Percentiles rank a stretch among this genome's conserved stretches.
These are phyloP conservation scores for Oncorhynchus gorbuscha DNA, from an alignment of 2,113 vertebrate genomes.

Conservation along the genomic window DNA sequence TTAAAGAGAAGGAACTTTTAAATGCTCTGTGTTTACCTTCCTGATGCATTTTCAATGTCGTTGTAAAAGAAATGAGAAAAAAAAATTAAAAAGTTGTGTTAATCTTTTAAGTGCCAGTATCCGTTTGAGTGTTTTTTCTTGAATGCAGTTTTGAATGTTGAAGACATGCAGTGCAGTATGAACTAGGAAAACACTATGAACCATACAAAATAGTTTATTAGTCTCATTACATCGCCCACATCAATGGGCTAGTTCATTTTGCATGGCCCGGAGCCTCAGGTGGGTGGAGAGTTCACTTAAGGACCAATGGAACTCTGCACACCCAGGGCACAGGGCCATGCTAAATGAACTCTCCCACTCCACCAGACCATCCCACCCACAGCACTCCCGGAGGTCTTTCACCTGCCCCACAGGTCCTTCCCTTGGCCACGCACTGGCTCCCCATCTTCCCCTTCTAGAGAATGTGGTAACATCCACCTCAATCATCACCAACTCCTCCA, in stretches of 20 bases:
- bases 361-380: conserved; percentile 7
- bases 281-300: too few relatives aligned
- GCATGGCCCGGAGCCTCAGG: background rate
- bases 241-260: background rate
- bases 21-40: conserved; percentile 60
- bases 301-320: too few relatives aligned
- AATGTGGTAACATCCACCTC: too few relatives aligned
- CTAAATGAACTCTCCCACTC: conserved; percentile 1
- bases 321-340: too few relatives aligned
- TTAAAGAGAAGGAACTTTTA: conserved; percentile 67
- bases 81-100: conserved; percentile 48
- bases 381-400: background rate
- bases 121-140: conserved; percentile 1
- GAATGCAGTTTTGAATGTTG: background rate
- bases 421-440: background rate
- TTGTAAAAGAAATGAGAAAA: conserved; percentile 71
- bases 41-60: conserved; percentile 69
- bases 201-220: conserved; percentile 44
- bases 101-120: conserved; percentile 63
- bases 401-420: background rate
- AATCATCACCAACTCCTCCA: too few relatives aligned
- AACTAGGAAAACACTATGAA: conserved; percentile 11
- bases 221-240: conserved; percentile 17
- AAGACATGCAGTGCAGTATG: background rate
- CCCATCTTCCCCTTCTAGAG: background rate